Percentiles rank a stretch among this genome's conserved stretches.
Evolutionary conservation across 64 coral and sea anemone genomes (phyloP).

Genomic region (Pocillopora damicornis): DNA sequence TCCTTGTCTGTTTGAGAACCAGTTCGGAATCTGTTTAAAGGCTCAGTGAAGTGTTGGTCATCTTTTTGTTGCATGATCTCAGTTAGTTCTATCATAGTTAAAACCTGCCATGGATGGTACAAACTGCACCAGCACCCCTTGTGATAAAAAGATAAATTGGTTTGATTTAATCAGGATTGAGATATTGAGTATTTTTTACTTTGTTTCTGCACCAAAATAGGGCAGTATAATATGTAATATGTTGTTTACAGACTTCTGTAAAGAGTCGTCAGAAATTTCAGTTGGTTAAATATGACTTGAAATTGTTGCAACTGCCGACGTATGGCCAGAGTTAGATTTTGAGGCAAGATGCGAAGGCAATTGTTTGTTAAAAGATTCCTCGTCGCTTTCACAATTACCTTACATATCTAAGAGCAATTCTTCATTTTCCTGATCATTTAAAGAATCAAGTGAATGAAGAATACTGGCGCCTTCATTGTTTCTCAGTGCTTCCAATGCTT

Average conservation of each 20-base stretch:
- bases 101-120: slow-evolving; percentile 44
- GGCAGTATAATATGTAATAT: slow-evolving; percentile 41
- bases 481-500: slow-evolving; percentile 42
- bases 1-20: slow-evolving; percentile 25
- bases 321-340: not conserved
- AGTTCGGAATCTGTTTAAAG: slow-evolving; percentile 34
- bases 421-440: slow-evolving; percentile 44
- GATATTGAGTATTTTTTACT: slow-evolving; percentile 33
- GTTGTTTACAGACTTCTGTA: slow-evolving; percentile 28
- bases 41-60: slow-evolving; percentile 31
- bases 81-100: slow-evolving; percentile 49
- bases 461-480: slow-evolving; percentile 33
- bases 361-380: slow-evolving; percentile 45
- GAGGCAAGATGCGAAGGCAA: slow-evolving; percentile 28
- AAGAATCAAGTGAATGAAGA: slow-evolving; percentile 39
- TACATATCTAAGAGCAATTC: slow-evolving; percentile 18
- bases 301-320: slow-evolving; percentile 17
- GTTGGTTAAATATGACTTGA: slow-evolving; percentile 45
- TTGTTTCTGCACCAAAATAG: slow-evolving; percentile 44
- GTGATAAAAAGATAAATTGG: slow-evolving; percentile 55
- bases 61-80: slow-evolving; percentile 54
- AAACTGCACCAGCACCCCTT: slow-evolving; percentile 8
- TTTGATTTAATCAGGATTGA: slow-evolving; percentile 36
- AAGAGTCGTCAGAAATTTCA: slow-evolving; percentile 39
- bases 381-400: not conserved